These are phyloP conservation scores for Trigoniulus corallinus DNA, from an alignment of 1,140 invertebrate genomes.

Conservation along the genomic window DNA sequence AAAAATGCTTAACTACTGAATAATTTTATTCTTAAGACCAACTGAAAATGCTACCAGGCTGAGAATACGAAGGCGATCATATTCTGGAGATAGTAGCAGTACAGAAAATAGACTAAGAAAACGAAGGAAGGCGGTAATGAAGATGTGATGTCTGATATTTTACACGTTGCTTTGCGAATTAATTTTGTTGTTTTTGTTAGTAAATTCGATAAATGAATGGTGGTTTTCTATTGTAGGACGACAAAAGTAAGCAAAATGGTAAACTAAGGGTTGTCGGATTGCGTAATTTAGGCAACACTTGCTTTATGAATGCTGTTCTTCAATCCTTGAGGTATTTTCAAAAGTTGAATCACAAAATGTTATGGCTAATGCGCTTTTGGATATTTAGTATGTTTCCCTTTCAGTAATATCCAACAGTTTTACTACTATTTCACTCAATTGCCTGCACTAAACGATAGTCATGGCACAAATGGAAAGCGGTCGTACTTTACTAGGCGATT, in stretches of 20 bases:
- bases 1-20: background rate
- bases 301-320: conserved; percentile 76
- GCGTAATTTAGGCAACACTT: conserved; percentile 70
- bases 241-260: conserved; percentile 1
- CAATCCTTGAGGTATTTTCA: conserved; percentile 49
- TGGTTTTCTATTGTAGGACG: conserved; percentile 1
- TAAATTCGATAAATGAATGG: conserved; percentile 22
- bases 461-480: conserved; percentile 20
- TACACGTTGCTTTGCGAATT: too few species aligned
- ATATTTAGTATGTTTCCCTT: conserved; percentile 17
- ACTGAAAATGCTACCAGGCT: conserved; percentile 1
- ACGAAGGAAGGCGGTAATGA: conserved; percentile 8
- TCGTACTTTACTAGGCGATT: conserved; percentile 15
- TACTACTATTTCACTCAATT: conserved; percentile 63
- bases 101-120: conserved; percentile 5
- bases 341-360: background rate
- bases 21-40: conserved; percentile 7
- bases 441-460: conserved; percentile 43
- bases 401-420: conserved; percentile 65
- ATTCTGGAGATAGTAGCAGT: conserved; percentile 5
- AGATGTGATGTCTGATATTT: too few species aligned
- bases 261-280: conserved; percentile 49
- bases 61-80: background rate
- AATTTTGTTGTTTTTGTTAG: too few species aligned
- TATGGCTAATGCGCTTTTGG: background rate